These are phyloP conservation scores for Lysandra coridon DNA, from an alignment of 2,888 invertebrate species.

Conservation along the genomic window DNA sequence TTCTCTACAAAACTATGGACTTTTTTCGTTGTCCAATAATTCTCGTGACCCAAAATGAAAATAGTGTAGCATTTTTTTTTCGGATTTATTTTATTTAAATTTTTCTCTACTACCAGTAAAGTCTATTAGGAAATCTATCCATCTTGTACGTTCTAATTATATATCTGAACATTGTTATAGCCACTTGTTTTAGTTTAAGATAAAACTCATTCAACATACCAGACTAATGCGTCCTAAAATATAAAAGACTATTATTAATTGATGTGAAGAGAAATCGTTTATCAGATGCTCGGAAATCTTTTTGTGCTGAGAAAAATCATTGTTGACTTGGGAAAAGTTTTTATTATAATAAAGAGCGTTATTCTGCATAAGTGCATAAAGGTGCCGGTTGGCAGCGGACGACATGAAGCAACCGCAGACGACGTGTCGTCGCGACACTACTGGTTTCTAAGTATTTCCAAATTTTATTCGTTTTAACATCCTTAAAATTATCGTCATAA, in stretches of 20 bases:
- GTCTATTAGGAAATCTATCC: not conserved
- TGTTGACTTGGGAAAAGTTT: conserved; percentile 19
- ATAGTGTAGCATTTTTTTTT: not conserved
- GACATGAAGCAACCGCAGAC: no score
- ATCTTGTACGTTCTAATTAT: conserved; percentile 6
- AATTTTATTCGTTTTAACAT: no score
- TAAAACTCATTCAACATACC: conserved; percentile 24
- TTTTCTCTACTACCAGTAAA: not conserved
- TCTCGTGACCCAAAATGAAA: not conserved
- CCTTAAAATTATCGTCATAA: no score
- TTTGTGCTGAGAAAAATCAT: conserved; percentile 18
- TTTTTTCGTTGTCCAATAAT: not conserved
- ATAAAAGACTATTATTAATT: conserved; percentile 26
- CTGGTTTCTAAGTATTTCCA: no score
- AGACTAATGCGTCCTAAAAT: conserved; percentile 26
- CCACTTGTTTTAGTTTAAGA: conserved; percentile 20
- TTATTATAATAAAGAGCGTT: not conserved
- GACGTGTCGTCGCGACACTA: no score
- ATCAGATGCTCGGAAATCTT: conserved; percentile 4
- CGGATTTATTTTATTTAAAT: not conserved
- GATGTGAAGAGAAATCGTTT: conserved; percentile 21
- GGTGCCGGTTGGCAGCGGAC: no score
- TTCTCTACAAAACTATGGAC: not conserved
- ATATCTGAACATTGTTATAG: conserved; percentile 10
- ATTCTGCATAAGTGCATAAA: not conserved